Percentiles rank a stretch among this genome's conserved stretches.
Conservation (phyloP, 2,888 invertebrate genomes). For the Phanerotoma sp. region DNA sequence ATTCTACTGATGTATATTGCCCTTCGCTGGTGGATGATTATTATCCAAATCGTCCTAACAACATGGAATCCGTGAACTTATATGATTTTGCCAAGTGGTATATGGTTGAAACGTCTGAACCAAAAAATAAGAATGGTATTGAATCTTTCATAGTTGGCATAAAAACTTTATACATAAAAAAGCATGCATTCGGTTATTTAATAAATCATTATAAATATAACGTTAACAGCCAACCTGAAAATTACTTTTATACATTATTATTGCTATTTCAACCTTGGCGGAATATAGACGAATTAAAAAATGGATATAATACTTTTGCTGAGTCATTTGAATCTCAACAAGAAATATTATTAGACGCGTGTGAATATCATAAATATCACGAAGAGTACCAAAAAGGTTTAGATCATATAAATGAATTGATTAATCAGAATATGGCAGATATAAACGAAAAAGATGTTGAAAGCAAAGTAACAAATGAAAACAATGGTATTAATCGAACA, state of each 20-base stretch:
- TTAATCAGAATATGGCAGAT: neutral
- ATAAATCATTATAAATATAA: conserved; percentile 28
- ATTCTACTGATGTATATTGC: conserved; percentile 28
- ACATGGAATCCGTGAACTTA: no score
- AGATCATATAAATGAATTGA: conserved; percentile 1
- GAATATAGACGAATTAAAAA: conserved; percentile 32
- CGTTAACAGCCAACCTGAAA: conserved; percentile 37
- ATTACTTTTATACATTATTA: conserved; percentile 36
- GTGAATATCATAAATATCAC: conserved; percentile 5
- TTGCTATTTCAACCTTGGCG: conserved; percentile 40
- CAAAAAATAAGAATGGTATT: no score
- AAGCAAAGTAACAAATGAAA: neutral
- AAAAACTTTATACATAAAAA: no score
- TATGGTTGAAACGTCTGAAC: no score
- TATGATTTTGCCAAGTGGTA: no score
- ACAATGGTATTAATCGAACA: no score
- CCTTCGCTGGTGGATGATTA: no score
- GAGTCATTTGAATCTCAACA: conserved; percentile 14
- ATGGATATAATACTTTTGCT: conserved; percentile 22
- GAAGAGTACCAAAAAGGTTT: neutral
- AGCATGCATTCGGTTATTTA: no score
- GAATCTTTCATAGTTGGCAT: no score
- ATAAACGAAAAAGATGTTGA: neutral
- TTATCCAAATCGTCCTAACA: conserved; percentile 27
- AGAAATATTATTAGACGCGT: neutral